Conservation (phyloP, 2,888 invertebrate genomes). For the Panopea generosa region DNA sequence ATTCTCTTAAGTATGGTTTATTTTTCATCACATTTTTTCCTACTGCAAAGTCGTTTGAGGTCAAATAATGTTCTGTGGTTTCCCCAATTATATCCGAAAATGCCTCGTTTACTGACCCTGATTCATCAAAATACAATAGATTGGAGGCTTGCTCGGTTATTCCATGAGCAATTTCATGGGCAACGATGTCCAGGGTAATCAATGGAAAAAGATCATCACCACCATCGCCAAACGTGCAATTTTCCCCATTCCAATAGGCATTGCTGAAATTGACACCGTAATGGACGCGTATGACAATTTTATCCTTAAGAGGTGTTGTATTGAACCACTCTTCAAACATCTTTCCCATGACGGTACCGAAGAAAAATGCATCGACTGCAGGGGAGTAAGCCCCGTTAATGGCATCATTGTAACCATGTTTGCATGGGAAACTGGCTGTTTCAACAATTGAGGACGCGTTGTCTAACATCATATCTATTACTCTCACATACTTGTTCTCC, state of each 20-base stretch:
- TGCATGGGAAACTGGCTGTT: no score
- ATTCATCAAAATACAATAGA: conserved; percentile 65
- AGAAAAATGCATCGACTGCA: conserved; percentile 65
- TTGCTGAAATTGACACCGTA: conserved; percentile 61
- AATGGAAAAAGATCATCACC: conserved; percentile 58
- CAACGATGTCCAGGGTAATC: conserved; percentile 65
- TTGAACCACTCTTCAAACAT: conserved; percentile 72
- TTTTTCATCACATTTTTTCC: conserved; percentile 58
- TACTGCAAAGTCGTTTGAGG: conserved; percentile 49
- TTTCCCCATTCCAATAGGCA: conserved; percentile 73
- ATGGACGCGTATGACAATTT: conserved; percentile 68
- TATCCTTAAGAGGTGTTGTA: conserved; percentile 34
- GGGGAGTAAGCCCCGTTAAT: conserved; percentile 70
- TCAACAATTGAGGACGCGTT: conserved; percentile 26
- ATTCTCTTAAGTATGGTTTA: conserved; percentile 54
- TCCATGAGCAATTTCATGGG: no score
- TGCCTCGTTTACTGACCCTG: conserved; percentile 75
- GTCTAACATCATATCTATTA: conserved; percentile 60
- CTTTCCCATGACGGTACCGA: conserved; percentile 60
- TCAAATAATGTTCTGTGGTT: conserved; percentile 53
- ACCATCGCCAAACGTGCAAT: conserved; percentile 71
- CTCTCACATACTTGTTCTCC: no score
- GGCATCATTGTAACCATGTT: conserved; percentile 52
- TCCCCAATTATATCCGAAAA: conserved; percentile 74
- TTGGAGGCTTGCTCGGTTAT: conserved; percentile 65